Evolutionary conservation across 2,797 vertebrate species (phyloP).

Genomic region (Pteropus rufus): DNA sequence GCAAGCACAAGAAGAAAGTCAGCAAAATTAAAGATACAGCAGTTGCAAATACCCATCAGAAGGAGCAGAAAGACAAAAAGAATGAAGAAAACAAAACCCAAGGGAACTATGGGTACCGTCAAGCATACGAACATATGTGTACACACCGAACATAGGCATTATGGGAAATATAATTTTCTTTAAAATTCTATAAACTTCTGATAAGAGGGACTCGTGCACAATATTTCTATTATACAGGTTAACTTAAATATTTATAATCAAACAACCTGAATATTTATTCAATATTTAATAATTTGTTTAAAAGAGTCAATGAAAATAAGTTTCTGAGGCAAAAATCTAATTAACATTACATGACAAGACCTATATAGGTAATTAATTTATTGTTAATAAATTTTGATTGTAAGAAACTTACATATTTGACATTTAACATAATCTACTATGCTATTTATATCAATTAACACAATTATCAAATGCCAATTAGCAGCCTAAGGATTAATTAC

Average conservation of each 20-base stretch:
- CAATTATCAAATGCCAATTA: conserved; percentile 82
- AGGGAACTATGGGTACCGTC: neutral
- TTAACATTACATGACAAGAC: conserved; percentile 70
- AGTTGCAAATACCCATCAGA: neutral
- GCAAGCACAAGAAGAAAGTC: neutral
- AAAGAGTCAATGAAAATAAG: neutral
- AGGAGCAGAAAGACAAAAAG: neutral
- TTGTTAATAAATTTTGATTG: conserved; percentile 80
- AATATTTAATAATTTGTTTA: neutral
- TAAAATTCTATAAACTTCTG: neutral
- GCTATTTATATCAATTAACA: conserved; percentile 82
- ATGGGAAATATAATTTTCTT: neutral
- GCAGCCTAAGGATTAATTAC: conserved; percentile 79
- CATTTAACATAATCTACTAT: conserved; percentile 79
- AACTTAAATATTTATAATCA: neutral
- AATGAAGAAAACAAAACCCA: neutral
- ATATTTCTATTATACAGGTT: neutral
- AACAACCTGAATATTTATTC: neutral
- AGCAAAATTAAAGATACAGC: neutral
- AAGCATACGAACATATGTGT: neutral
- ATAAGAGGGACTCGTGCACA: neutral
- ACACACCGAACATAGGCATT: neutral
- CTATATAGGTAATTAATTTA: conserved; percentile 77
- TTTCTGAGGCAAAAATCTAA: conserved; percentile 52
- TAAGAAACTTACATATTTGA: conserved; percentile 79